phyloP scores from a whole-genome alignment of 2,888 invertebrate species.

The Ceratothoa steindachneri region DNA sequence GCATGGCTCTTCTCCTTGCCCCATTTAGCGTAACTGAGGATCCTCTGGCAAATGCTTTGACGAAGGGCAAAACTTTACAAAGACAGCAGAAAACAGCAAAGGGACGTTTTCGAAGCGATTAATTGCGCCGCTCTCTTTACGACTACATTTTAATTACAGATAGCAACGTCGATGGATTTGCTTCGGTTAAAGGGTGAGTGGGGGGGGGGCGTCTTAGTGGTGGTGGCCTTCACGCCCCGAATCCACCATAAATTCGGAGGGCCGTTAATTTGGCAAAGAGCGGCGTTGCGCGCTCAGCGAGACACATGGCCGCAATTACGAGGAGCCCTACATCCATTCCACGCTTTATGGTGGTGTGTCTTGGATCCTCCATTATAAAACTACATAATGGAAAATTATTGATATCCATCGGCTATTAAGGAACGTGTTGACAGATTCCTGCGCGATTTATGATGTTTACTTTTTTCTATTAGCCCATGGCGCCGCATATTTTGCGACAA shows the following conservation, averaged over 20 bases:
- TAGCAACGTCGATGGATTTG: background rate
- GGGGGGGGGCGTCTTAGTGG: too few species aligned
- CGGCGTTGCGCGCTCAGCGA: background rate
- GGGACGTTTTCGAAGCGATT: background rate
- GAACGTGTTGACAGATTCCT: background rate
- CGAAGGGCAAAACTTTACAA: too few species aligned
- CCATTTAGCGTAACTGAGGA: too few species aligned
- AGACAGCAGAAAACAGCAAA: background rate
- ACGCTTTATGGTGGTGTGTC: background rate
- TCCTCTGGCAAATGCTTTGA: too few species aligned
- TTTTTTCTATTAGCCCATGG: too few species aligned
- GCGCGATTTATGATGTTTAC: background rate
- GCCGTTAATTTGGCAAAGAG: background rate
- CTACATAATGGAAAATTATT: background rate
- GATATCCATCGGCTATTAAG: constrained; percentile 5
- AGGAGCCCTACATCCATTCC: constrained; percentile 2
- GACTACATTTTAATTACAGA: background rate
- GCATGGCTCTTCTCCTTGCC: too few species aligned
- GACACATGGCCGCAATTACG: constrained; percentile 10
- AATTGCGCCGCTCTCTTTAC: too few species aligned
- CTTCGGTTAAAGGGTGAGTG: background rate
- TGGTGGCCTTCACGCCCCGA: background rate
- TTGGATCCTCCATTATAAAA: background rate
- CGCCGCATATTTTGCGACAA: too few species aligned
- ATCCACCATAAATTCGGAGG: background rate